These are phyloP conservation scores for Venusia cambrica DNA, from an alignment of 2,888 invertebrate genomes.

Conservation along the genomic window DNA sequence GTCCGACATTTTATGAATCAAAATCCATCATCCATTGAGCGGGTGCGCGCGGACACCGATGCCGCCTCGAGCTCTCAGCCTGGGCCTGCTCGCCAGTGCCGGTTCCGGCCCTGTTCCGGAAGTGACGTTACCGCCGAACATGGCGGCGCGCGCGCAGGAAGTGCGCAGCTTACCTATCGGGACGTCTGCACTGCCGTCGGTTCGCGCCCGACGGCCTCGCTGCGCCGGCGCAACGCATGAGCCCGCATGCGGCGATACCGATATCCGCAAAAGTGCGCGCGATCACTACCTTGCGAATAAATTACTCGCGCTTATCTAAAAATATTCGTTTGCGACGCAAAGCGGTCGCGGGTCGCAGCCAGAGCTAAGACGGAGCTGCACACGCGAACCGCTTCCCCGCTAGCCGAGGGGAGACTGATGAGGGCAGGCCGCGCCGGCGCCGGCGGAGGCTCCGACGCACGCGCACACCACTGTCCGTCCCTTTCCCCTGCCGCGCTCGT, in stretches of 20 bases:
- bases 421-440: conserved; percentile 76
- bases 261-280: conserved; percentile 74
- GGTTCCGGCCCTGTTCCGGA: conserved; percentile 71
- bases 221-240: conserved; percentile 46
- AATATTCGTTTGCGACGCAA: conserved; percentile 74
- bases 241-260: conserved; percentile 67
- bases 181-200: conserved; percentile 65
- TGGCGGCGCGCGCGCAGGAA: conserved; percentile 80
- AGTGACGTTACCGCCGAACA: conserved; percentile 76
- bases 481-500: conserved; percentile 44
- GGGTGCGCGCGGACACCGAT: conserved; percentile 42
- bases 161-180: conserved; percentile 80
- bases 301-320: conserved; percentile 79
- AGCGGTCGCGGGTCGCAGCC: conserved; percentile 54
- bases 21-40: conserved; percentile 75
- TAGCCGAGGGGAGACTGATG: conserved; percentile 80
- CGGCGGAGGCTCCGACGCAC: conserved; percentile 75
- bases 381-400: conserved; percentile 78
- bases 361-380: conserved; percentile 62
- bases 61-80: conserved; percentile 54
- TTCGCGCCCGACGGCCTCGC: conserved; percentile 48
- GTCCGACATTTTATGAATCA: conserved; percentile 80
- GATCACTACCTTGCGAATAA: conserved; percentile 76
- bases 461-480: conserved; percentile 67
- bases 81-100: conserved; percentile 50